Evolutionary conservation across 2,888 invertebrate species (phyloP), one percentile per base, ranked within the genome.

Genomic region (Plebejus melissa): DNA sequence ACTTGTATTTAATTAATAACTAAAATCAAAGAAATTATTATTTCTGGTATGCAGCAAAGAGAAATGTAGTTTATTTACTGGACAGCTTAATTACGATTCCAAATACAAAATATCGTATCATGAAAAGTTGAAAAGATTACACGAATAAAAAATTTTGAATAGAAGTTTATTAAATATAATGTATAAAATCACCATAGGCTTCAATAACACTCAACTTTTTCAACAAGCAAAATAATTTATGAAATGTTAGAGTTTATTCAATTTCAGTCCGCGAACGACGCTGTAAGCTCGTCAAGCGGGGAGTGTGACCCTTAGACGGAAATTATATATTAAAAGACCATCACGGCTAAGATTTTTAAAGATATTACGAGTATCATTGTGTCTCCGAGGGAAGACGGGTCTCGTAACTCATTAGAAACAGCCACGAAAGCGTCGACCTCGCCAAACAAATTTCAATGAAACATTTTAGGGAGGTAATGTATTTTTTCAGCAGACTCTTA

Each of bases 241-340:
- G 77, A 82, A 79, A 36, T 75, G 76, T 60, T 22, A 79, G 74
- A 77, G 76, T 80, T 78, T 78, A 80, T 82, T 81, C 82, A 79
- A 84, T 87, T 85, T 85, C 83, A 82, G 77, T 81, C 78, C 78
- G 75, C 71, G 75, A 81, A 78, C 81, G 76, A 81, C 77, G 81
- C 81, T 81, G 82, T 81, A 78, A 82, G 81, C 82, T 83, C 80
- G 82, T 81, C 84, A 85, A 83, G 81, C 81, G 81, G 83, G 83
- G 80, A 83, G 82, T 81, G 82, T 82, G 81, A 83, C 83, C 84
- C 85, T 86, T 87, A 86, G 87, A 85, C 85, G 86, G 85, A 90
- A 89, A 90, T 91, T 90, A 90, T 90, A 91, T 90, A 91, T 90
- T 90, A 89, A 92, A 90, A 89, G 84, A 85, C 85, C 86, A 89